Evolutionary conservation across 2,113 vertebrate genomes (phyloP), one percentile per base, ranked within the genome.

Genomic region (Tauraco erythrolophus): DNA sequence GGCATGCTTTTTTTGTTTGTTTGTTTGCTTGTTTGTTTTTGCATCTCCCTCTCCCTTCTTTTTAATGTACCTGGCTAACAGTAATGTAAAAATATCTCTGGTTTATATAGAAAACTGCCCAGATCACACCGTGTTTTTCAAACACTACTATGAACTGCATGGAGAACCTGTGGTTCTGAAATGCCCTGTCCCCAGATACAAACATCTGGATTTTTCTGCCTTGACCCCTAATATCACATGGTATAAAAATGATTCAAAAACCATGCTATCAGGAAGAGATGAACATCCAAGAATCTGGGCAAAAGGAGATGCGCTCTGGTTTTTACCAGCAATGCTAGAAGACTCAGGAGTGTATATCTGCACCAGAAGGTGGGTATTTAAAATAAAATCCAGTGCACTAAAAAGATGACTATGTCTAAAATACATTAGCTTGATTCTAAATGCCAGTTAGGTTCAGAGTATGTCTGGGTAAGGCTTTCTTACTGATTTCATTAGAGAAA

Each of bases 291-390:
- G 98, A 46, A 84, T 99, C 53, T 95, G 96, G 96, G 80, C 94
- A 64, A 84, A 89, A 45, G 87, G 88, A 11, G 83, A 96, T 4
- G 56, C 94, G 19, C 94, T 99, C 64, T 99, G 99, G 99, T 96
- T 99, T 87, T 97, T 99, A 76, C 99, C 99, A 23, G 98, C 97
- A 46, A 79, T 46, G 84, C 57, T 71, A 19, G 98, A 97, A 2
- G 99, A 99, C 96, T 98, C 99, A 1, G 99, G 99, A 53, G 83
- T 97, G 25, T 99, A 99, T 57, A 86, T 97, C 87, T 99, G 99
- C 91, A 98, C 97, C 2, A 92, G 97, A 97, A 99, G 99, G 98
- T 98, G 78, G 60, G 97, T 62, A 76, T 54, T 66, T 23, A 19
- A 92, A 91, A 62, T 66, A 76, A 80, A 95, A 69, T 87, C 30